Conservation (phyloP, 1,140 invertebrate species). For the Harpegnathos saltator region DNA sequence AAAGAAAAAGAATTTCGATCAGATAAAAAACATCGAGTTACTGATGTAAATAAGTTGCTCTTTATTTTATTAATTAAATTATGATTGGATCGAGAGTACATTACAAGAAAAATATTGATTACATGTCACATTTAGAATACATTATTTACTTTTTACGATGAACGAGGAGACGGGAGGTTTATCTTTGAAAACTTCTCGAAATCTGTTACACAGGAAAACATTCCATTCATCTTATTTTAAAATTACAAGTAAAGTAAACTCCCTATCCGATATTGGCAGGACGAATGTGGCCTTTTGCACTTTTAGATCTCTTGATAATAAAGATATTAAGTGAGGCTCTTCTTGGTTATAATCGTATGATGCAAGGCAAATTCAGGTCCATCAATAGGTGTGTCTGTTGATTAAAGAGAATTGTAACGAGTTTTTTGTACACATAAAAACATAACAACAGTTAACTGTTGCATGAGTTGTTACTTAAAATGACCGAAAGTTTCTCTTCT, state of each 20-base stretch:
- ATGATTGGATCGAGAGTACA: slow-evolving; percentile 68
- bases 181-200: slow-evolving; percentile 53
- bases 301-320: slow-evolving; percentile 38
- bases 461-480: slow-evolving; percentile 4
- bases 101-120: slow-evolving; percentile 78
- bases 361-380: slow-evolving; percentile 71
- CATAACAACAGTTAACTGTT: slow-evolving; percentile 35
- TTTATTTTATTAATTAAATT: slow-evolving; percentile 73
- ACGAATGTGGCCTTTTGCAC: slow-evolving; percentile 31
- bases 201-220: slow-evolving; percentile 35
- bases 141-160: slow-evolving; percentile 68
- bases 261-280: slow-evolving; percentile 59
- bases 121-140: slow-evolving; percentile 77
- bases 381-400: slow-evolving; percentile 43
- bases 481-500: background rate
- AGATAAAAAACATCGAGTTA: slow-evolving; percentile 7
- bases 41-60: slow-evolving; percentile 70
- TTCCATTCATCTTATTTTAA: slow-evolving; percentile 33
- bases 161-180: slow-evolving; percentile 49
- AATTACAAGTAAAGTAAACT: slow-evolving; percentile 58
- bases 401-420: slow-evolving; percentile 22
- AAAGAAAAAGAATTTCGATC: no score
- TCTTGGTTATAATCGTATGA: slow-evolving; percentile 46
- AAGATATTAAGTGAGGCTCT: slow-evolving; percentile 28
- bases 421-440: slow-evolving; percentile 30